A percentile compares a stretch with the other conserved stretches of the same genome.
Conservation (phyloP, 2,113 vertebrate species). For the Varanus komodoensis region DNA sequence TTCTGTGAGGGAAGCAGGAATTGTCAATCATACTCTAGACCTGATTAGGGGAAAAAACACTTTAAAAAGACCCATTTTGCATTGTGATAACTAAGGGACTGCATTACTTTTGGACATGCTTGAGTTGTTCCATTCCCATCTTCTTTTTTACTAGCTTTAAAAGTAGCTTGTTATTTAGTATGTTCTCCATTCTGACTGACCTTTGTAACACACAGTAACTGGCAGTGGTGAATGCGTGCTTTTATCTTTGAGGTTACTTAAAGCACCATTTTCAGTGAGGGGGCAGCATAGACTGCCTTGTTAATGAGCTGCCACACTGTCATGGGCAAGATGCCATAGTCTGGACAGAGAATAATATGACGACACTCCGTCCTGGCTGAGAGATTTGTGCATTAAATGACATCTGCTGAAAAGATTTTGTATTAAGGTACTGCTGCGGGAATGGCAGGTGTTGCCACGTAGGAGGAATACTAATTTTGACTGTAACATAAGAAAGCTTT, state of each 20-base stretch:
- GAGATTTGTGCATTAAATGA: constrained; percentile 55
- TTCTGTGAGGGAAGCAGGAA: too few species aligned
- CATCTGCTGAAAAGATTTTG: constrained; percentile 37
- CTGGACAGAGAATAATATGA: constrained; percentile 46
- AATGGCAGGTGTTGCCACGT: background rate
- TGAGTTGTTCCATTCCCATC: background rate
- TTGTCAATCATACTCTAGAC: constrained; percentile 32
- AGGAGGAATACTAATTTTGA: background rate
- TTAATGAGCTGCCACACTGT: constrained; percentile 49
- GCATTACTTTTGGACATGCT: constrained; percentile 34
- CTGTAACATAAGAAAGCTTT: background rate
- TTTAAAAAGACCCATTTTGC: background rate
- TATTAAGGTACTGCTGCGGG: background rate
- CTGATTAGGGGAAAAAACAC: background rate
- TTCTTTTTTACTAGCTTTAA: constrained; percentile 40
- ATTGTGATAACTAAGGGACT: constrained; percentile 6
- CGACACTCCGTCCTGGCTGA: constrained; percentile 35
- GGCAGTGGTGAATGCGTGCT: constrained; percentile 61
- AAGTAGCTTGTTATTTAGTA: constrained; percentile 58
- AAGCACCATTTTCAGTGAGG: constrained; percentile 55
- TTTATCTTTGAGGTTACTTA: constrained; percentile 67
- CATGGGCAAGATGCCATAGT: constrained; percentile 49
- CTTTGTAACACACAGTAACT: constrained; percentile 73
- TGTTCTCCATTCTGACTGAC: constrained; percentile 67
- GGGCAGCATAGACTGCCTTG: constrained; percentile 36